Evolutionary conservation across 2,888 invertebrate genomes (phyloP), one percentile per base, ranked within the genome.

Genomic region (Autographa gamma): DNA sequence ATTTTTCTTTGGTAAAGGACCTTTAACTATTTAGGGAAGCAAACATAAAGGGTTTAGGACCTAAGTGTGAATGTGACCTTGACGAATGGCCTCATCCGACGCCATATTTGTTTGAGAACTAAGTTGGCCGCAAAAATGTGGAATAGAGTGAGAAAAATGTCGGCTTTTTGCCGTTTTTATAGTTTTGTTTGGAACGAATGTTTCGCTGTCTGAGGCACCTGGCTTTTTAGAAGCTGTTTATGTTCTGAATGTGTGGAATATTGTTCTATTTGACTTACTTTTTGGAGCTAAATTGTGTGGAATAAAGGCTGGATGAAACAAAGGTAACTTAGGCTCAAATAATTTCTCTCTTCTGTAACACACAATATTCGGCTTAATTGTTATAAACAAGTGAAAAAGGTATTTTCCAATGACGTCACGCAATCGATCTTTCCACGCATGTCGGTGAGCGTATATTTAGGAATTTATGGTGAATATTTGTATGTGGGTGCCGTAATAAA

Each of bases 1-100:
- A 90, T 90, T 90, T 90, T 91, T 89, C 89, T 88, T 84, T 80
- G 72, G 69, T 69, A 85, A 88, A 87, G 83, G 82, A 64, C 81
- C 74, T 82, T 86, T 88, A 85, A 88, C 88, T 88, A 88, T 87
- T 87, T 82, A 81, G 69, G 72, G 77, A 76, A 69, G 71, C 70
- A 70, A 72, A 78, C 75, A 83, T 88, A 90, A 89, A 89, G 89
- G 89, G 86, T 88, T 89, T 79, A 82, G 79, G 82, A 80, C 79
- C 82, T 87, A 85, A 88, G 83, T 81, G 85, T 84, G 83, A 78
- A 76, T 76, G 67, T 72, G 81, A 77, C 71, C 82, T 85, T 88
- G 86, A 88, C 85, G 81, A 83, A 89, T 88, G 86, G 82, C 83
- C 64, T 64, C 64, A 63, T 48, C 68, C 76, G 74, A 73, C 76